Evolutionary conservation across 1,140 invertebrate species (phyloP).

Genomic region (Saccostrea echinata): DNA sequence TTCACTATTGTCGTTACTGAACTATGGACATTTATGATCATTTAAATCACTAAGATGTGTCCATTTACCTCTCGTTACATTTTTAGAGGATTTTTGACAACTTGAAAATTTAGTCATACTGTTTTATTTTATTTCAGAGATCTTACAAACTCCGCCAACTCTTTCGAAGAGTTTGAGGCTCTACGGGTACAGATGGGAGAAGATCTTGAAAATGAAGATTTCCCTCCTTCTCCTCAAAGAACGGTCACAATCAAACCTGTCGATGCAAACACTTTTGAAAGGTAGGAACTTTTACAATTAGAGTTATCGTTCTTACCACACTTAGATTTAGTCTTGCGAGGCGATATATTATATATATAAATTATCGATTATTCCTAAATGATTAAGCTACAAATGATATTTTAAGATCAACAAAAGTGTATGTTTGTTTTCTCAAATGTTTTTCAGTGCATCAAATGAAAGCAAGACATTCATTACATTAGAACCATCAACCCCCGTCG

Average conservation of each 20-base stretch:
- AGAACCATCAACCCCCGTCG: no score
- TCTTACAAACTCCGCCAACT: conserved; percentile 27
- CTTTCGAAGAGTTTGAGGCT: conserved; percentile 5
- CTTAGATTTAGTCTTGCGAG: conserved; percentile 1
- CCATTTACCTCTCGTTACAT: conserved; percentile 27
- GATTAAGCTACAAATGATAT: conserved; percentile 25
- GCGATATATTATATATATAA: background rate
- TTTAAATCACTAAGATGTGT: conserved; percentile 22
- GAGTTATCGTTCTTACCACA: conserved; percentile 31
- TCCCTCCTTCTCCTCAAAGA: no score
- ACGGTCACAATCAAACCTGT: conserved; percentile 30
- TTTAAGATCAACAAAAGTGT: conserved; percentile 39
- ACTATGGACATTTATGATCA: conserved; percentile 27
- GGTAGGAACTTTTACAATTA: conserved; percentile 32
- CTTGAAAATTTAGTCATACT: no score
- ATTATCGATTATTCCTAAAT: conserved; percentile 31
- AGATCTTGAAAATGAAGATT: no score
- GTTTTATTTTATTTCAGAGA: conserved; percentile 38
- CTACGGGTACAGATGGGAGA: background rate
- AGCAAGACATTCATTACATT: no score
- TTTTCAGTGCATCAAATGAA: no score
- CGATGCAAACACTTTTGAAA: background rate
- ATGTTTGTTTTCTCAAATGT: no score
- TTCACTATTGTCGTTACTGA: conserved; percentile 37
- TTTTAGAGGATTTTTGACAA: no score